Percentiles rank a stretch among this genome's conserved stretches.
These are phyloP conservation scores for Platysternon megacephalum DNA, from an alignment of 2,113 vertebrate species.

Conservation along the genomic window DNA sequence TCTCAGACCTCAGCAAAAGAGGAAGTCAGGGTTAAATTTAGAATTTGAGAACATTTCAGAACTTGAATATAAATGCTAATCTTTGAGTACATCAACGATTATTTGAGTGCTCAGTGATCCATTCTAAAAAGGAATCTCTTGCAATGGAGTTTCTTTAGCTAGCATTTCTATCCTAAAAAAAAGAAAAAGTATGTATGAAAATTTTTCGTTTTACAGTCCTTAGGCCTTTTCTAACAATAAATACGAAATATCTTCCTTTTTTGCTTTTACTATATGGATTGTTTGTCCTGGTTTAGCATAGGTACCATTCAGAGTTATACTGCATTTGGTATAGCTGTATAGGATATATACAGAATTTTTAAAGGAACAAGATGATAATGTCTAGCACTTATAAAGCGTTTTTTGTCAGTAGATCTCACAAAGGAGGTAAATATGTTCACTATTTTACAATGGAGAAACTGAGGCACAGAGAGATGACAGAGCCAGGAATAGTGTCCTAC, in stretches of 20 bases:
- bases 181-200: background rate
- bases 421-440: too few relatives aligned
- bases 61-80: background rate
- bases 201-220: background rate
- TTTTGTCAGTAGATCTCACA: too few relatives aligned
- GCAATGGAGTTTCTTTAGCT: background rate
- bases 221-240: background rate
- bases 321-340: background rate
- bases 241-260: background rate
- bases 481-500: background rate
- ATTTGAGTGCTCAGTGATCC: background rate
- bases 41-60: conserved; percentile 15
- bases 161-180: background rate
- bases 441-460: too few relatives aligned
- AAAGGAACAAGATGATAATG: background rate
- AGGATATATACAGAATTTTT: background rate
- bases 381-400: too few relatives aligned
- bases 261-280: background rate
- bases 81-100: conserved; percentile 14
- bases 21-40: background rate
- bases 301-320: background rate
- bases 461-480: too few relatives aligned
- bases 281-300: background rate
- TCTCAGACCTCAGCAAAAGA: background rate
- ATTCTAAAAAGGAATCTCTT: background rate